Base-by-base conservation (phyloP, 2,113 vertebrate species). In the Sinocyclocheilus anophthalmus region DNA sequence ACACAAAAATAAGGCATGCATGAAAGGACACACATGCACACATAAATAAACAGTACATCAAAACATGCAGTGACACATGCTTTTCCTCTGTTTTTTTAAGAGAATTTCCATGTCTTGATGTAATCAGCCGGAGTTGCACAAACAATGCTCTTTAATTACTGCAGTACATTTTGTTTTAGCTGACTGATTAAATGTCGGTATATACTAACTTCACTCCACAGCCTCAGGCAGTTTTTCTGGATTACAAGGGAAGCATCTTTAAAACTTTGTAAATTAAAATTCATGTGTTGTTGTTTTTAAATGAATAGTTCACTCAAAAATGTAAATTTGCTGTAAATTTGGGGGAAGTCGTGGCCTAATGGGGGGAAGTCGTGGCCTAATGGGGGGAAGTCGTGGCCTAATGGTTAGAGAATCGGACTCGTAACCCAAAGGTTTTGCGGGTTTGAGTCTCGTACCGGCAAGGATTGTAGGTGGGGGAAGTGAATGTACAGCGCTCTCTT, bases 91-190 rank as follows among this genome's bases (percentile, higher is more conserved):
- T 42, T 67, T n/a, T 63, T 65, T 26, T 57, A 53, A 69, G 50
- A 65, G 24, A 81, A 50, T 73, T 18, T 86, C 57, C 6, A 37
- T 9, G 16, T 20, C 26, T 30, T 65, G 11, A 33, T 53, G 45
- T 76, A 42, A 59, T 42, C 59, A 55, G 81, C 22, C 57, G 18
- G 14, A 67, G 63, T 77, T 80, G 33, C 72, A 84, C 26, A 69
- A 81, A 86, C 76, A 69, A 0, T 61, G 63, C 61, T 83, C 79
- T 86, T 45, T 79, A 76, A 86, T 84, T 84, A 84, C 81, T 79
- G 67, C 26, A 39, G 53, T 76, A 22, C 45, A 50, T 67, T 67
- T 86, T 69, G 37, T 59, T 84, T 86, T 55, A 59, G 30, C 45
- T 81, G 18, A 42, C 48, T 86, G 85, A 88, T 88, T 81, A 86